Base-by-base conservation (phyloP, 2,113 vertebrate species). In the Grallaria varia region DNA sequence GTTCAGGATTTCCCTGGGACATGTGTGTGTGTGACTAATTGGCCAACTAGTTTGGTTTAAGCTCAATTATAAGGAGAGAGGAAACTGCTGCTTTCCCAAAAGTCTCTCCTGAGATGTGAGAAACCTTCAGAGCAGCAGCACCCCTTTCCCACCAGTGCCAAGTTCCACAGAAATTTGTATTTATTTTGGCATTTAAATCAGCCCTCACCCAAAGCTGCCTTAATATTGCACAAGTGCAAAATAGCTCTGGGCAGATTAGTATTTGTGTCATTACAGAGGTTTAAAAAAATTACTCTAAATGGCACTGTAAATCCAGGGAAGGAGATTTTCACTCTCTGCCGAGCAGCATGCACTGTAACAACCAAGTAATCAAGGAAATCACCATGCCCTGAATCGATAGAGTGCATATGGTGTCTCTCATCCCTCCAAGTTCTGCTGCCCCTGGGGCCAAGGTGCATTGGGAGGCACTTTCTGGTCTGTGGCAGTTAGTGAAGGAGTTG, bases 141-240 rank as follows among this genome's bases (percentile, higher is more conserved):
- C 10, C 11, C 9, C 55, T 84, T 80, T 56, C 21, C 55, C 7
- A 6, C 33, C 56, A 64, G 73, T 3, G 2, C 52, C 18, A 74
- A n/a, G 17, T 89, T 63, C 42, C 86, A 95, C 52, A 66, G 39
- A 81, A 92, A 68, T 55, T 64, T 24, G 11, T 91, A 33, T 95
- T 94, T 95, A 60, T 83, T 90, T 90, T 94, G 74, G 82, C 66
- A 85, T 68, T 82, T 87, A 75, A 93, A 87, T 78, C 79, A 93
- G 73, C 31, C 72, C 44, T 78, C 28, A 78, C 28, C 64, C 73
- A 84, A 90, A 93, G 42, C 73, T 89, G 66, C 47, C 76, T 92
- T 86, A 81, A 28, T 81, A 92, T 21, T 49, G 14, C 90, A 67
- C 33, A 84, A 92, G 33, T 64, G 56, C 71, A 88, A 95, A 83